Evolutionary conservation across 2,113 vertebrate genomes (phyloP), one percentile per base, ranked within the genome.

Genomic region (Cinclus cinclus): DNA sequence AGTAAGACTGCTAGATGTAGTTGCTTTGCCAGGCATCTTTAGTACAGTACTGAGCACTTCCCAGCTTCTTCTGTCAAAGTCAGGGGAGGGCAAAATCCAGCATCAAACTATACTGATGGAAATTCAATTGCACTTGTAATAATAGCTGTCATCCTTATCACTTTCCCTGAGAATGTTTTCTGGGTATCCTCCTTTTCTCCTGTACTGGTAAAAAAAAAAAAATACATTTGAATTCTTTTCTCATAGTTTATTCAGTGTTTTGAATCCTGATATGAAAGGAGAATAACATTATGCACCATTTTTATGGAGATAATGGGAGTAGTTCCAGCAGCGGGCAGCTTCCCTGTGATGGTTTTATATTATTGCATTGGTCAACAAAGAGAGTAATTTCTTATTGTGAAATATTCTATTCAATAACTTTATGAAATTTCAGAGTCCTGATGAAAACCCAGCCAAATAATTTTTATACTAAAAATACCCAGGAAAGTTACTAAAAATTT

Each of bases 41-140:
- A 47, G 17, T 18, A 22, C 11, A 64, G 53, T 6, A 60, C 30
- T 59, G n/a, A 27, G 44, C 39, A 47, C 25, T 47, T 71, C 35
- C 21, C 60, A 49, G n/a, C 30, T 86, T 56, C 84, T 19, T 41
- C 55, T 59, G 41, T 74, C 83, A 41, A 33, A 69, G 42, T 15
- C 47, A 55, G 20, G 24, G 25, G 65, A 64, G 73, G 37, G 11
- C 28, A 15, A 52, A 59, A 42, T 33, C 19, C 47, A 70, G 13
- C 69, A 59, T 53, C 87, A 62, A 11, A 56, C 39, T 50, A 30
- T 22, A 41, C 16, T 24, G 62, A 68, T 39, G 35, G 62, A 92
- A 91, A 92, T 84, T 84, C 73, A 91, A 69, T 56, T 78, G 25
- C 46, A 25, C 62, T 87, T 82, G n/a, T 49, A 94, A 87, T 84